A percentile compares a stretch with the other conserved stretches of the same genome.
Conservation (phyloP, 64 coral and sea anemone genomes). For the Acropora tenuis region DNA sequence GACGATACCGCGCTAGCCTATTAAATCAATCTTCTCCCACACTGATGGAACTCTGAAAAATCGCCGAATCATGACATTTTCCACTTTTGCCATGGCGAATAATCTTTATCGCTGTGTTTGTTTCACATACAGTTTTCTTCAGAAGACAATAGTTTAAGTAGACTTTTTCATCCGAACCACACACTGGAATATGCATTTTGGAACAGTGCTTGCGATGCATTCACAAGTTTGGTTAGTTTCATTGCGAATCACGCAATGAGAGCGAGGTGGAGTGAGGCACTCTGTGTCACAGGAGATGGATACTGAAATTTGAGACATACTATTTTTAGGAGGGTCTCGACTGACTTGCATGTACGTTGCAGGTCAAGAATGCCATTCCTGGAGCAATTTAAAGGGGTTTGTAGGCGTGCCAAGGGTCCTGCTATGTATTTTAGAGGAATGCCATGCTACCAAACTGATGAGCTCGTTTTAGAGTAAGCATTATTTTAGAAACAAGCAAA, state of each 20-base stretch:
- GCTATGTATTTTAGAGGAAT: no score
- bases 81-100: background rate
- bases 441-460: no score
- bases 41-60: no score
- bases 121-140: conserved; percentile 30
- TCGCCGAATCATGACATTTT: no score
- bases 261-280: background rate
- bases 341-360: no score
- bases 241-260: background rate
- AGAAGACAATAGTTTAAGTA: conserved; percentile 53
- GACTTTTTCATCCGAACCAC: conserved; percentile 36
- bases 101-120: conserved; percentile 28
- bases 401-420: no score
- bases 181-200: conserved; percentile 8
- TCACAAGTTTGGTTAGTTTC: conserved; percentile 10
- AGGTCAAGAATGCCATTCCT: no score
- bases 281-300: background rate
- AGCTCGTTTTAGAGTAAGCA: no score
- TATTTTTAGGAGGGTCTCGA: background rate
- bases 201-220: background rate
- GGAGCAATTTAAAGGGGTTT: no score
- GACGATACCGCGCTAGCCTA: no score
- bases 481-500: no score
- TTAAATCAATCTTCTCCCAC: no score
- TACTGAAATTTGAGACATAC: background rate